These are phyloP conservation scores for Gymnobelideus leadbeateri DNA, from an alignment of 2,113 vertebrate species.

Conservation along the genomic window DNA sequence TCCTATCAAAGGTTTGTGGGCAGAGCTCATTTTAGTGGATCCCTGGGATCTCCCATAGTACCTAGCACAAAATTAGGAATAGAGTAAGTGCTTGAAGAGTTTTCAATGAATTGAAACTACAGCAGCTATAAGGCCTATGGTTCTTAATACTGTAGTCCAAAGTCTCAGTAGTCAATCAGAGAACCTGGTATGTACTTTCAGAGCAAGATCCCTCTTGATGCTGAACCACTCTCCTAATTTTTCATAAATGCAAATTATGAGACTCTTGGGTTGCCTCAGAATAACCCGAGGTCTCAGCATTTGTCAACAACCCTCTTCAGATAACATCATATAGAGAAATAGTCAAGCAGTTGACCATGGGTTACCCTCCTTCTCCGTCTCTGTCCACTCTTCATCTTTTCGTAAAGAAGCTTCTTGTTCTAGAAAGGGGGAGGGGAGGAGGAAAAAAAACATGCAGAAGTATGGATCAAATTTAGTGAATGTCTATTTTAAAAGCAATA, in stretches of 20 bases:
- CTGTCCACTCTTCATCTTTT: slow-evolving; percentile 92
- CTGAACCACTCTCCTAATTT: neutral
- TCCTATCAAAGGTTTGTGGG: neutral
- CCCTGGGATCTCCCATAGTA: accelerated
- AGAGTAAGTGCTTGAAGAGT: neutral
- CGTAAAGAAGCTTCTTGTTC: slow-evolving; percentile 96
- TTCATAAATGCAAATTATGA: neutral
- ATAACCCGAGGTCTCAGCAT: neutral
- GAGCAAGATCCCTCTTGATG: neutral
- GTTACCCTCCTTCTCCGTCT: slow-evolving; percentile 94
- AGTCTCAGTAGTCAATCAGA: neutral
- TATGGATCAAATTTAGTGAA: slow-evolving; percentile 72
- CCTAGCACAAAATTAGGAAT: neutral
- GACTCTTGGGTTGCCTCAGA: neutral
- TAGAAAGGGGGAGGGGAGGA: slow-evolving; percentile 68
- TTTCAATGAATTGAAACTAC: neutral
- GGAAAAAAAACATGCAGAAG: slow-evolving; percentile 52
- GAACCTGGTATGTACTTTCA: neutral
- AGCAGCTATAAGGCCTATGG: neutral
- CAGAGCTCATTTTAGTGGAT: neutral
- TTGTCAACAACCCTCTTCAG: neutral
- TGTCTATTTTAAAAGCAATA: slow-evolving; percentile 69
- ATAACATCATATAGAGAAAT: neutral
- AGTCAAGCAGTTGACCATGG: neutral
- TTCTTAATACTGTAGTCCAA: neutral